Evolutionary conservation across 2,797 vertebrate genomes (phyloP), one percentile per base, ranked within the genome.

Genomic region (Poecile montanus): DNA sequence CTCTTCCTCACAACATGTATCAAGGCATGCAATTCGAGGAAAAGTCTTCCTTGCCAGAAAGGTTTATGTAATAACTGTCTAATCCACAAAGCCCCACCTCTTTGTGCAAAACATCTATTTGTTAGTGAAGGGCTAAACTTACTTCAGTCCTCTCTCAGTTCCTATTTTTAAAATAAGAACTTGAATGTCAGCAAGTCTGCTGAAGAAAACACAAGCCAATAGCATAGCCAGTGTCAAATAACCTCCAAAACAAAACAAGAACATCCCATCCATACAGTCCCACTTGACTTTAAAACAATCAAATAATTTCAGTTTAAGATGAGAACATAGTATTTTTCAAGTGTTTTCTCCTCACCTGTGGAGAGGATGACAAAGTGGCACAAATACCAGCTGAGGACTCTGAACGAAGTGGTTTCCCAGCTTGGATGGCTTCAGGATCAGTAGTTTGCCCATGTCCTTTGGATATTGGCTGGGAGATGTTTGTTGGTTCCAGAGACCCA

Each of bases 401-500:
- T 1, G 98, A 98, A 78, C 97, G 98, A 74, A 98, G 97, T 6
- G 96, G 96, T 79, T 98, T 98, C 84, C 97, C 98, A n/a, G 97
- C 34, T 94, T 97, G 97, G 86, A 96, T 94, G 73, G 78, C 85
- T 70, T 98, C 98, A 44, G 97, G 97, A 57, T 98, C 98, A 88
- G 97, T 85, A 72, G 95, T 66, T 92, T 97, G 94, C 42, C 96
- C 96, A 22, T 97, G 96, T 57, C 97, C 98, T 96, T 98, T 98
- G 61, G 96, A 95, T 96, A 99, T 97, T 81, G 97, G 97, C 91
- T 98, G 95, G 16, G 98, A 92, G 25, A 98, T 96, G 81, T 95
- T 98, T 6, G 99, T 61, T 44, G 99, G 98, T 77, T 99, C 99
- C 98, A 99, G 97, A 14, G 99, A 99, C 30, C 99, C 99, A 84